Percentiles rank a stretch among this genome's conserved stretches.
Conservation (phyloP, 2,888 invertebrate species). For the Polylopha cassiicola region DNA sequence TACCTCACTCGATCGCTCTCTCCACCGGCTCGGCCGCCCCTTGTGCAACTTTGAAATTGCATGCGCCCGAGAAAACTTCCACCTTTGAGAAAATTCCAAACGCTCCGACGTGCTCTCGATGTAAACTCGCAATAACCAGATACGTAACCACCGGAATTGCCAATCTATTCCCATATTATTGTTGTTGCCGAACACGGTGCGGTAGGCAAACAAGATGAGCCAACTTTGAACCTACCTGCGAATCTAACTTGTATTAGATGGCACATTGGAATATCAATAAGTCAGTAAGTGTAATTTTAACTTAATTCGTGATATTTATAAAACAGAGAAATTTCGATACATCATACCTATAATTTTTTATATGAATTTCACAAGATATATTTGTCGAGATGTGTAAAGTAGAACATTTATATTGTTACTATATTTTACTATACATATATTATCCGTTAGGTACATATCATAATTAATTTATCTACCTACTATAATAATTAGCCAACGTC, state of each 20-base stretch:
- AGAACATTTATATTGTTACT: too few relatives aligned
- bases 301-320: not conserved
- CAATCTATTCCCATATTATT: constrained; percentile 50
- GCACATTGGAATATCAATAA: constrained; percentile 4
- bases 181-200: constrained; percentile 27
- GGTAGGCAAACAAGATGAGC: constrained; percentile 12
- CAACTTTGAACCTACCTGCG: constrained; percentile 8
- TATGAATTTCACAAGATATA: constrained; percentile 1
- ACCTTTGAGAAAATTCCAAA: constrained; percentile 65
- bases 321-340: too few relatives aligned
- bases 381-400: too few relatives aligned
- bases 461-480: too few relatives aligned
- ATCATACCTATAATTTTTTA: too few relatives aligned
- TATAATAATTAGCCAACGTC: too few relatives aligned
- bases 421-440: too few relatives aligned
- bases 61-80: constrained; percentile 62
- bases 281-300: constrained; percentile 1
- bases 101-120: constrained; percentile 54
- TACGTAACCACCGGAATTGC: constrained; percentile 54
- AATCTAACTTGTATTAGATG: constrained; percentile 9
- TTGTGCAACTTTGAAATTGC: constrained; percentile 64
- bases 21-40: constrained; percentile 38
- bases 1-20: constrained; percentile 29
- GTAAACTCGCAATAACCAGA: constrained; percentile 57
- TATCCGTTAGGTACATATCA: too few relatives aligned